These are phyloP conservation scores for Isaurus tuberculatus DNA, from an alignment of 92 coral and sea anemone species.

Conservation along the genomic window DNA sequence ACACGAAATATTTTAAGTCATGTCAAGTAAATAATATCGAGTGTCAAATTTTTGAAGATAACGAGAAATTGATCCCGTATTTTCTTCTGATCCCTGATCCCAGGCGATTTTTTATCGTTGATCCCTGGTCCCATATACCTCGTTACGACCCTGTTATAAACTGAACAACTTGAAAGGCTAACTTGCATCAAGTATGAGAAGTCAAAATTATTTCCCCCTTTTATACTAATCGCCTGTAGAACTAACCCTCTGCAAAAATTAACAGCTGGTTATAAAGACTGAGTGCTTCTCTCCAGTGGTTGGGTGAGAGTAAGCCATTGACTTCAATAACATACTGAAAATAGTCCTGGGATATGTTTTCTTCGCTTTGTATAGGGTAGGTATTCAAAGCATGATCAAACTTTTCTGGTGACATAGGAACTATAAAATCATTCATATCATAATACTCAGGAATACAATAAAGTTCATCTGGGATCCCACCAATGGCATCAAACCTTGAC, in stretches of 20 bases:
- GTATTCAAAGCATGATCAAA: slow-evolving; percentile 6
- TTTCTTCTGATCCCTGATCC: slow-evolving; percentile 5
- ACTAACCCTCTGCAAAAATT: slow-evolving; percentile 35
- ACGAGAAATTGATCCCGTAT: neutral
- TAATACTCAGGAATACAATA: slow-evolving; percentile 35
- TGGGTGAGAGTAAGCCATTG: slow-evolving; percentile 28
- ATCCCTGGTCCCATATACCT: neutral
- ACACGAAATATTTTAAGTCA: neutral
- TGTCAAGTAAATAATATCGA: neutral
- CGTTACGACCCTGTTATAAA: neutral
- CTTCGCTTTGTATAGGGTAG: slow-evolving; percentile 19
- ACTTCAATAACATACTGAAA: slow-evolving; percentile 39
- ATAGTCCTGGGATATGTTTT: slow-evolving; percentile 38
- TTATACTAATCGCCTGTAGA: neutral
- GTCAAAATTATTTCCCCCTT: neutral
- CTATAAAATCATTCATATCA: neutral
- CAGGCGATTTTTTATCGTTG: neutral
- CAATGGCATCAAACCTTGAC: slow-evolving; percentile 33
- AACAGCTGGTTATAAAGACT: slow-evolving; percentile 35
- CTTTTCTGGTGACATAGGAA: slow-evolving; percentile 23
- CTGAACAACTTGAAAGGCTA: neutral
- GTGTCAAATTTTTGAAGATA: neutral
- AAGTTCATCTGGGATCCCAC: slow-evolving; percentile 32
- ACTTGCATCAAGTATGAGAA: neutral
- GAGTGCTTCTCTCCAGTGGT: slow-evolving; percentile 47